Percentiles rank a stretch among this genome's conserved stretches.
Evolutionary conservation across 2,113 vertebrate genomes (phyloP).

Genomic region (Nothobranchius furzeri): DNA sequence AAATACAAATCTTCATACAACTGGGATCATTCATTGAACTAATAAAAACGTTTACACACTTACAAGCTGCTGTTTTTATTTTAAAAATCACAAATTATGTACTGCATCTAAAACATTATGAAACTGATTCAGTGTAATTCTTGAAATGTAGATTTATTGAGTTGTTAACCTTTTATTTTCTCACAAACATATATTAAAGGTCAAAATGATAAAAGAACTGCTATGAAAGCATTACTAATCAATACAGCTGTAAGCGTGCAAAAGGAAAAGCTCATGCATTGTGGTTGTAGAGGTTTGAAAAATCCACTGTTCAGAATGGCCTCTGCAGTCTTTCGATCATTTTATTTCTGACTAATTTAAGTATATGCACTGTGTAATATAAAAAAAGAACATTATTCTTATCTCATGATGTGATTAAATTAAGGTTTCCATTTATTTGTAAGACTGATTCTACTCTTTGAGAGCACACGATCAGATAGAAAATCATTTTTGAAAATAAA

Average conservation of each 20-base stretch:
- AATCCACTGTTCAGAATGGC: not conserved
- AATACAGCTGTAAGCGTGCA: not conserved
- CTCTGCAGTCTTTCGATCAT: not conserved
- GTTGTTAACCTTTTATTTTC: not conserved
- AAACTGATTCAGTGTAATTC: not conserved
- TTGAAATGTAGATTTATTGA: not conserved
- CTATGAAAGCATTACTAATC: not conserved
- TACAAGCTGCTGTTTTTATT: not conserved
- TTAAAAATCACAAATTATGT: conserved; percentile 2
- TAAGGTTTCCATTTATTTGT: too few species aligned
- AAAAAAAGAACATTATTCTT: not conserved
- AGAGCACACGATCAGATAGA: not conserved
- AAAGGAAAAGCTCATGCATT: not conserved
- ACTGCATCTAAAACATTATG: not conserved
- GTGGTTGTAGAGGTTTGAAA: too few species aligned
- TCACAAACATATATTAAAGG: not conserved
- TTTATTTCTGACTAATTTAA: conserved; percentile 22
- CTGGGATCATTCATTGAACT: too few species aligned
- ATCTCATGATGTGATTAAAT: too few species aligned
- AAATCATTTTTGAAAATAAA: not conserved
- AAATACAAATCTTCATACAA: too few species aligned
- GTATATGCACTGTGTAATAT: not conserved
- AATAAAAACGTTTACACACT: too few species aligned
- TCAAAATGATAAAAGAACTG: not conserved
- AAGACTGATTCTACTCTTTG: not conserved